These are phyloP conservation scores for Sinonovacula constricta DNA, from an alignment of 1,140 invertebrate species.

Conservation along the genomic window DNA sequence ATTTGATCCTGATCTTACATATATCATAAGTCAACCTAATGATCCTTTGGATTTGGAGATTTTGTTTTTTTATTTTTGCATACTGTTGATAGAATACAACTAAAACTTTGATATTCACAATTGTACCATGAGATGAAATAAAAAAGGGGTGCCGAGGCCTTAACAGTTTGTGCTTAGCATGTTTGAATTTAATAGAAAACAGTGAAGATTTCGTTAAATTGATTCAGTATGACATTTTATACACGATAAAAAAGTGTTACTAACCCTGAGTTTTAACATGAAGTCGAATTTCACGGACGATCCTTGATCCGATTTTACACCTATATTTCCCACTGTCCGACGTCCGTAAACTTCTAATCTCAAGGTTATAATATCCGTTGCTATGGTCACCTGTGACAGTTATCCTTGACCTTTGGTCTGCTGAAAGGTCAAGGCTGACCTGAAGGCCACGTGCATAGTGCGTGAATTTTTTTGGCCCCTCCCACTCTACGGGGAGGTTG, in stretches of 20 bases:
- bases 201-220: no score
- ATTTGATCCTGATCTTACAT: no score
- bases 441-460: conserved; percentile 21
- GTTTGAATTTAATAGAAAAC: no score
- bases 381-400: conserved; percentile 38
- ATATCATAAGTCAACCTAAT: no score
- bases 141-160: no score
- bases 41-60: no score
- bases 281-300: conserved; percentile 16
- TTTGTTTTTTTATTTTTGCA: no score
- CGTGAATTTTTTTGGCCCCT: conserved; percentile 28
- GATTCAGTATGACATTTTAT: no score
- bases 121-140: no score
- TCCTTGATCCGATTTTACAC: conserved; percentile 40
- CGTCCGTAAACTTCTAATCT: conserved; percentile 25
- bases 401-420: conserved; percentile 34
- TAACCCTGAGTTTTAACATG: conserved; percentile 45
- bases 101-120: no score
- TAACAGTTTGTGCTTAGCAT: no score
- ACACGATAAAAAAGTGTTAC: neutral
- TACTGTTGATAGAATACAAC: no score
- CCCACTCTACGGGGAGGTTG: conserved; percentile 31
- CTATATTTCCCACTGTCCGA: conserved; percentile 44
- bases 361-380: conserved; percentile 44
- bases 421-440: conserved; percentile 31